Evolutionary conservation across 2,113 vertebrate genomes (phyloP).

Genomic region (Stomatorhinus ivindoensis): DNA sequence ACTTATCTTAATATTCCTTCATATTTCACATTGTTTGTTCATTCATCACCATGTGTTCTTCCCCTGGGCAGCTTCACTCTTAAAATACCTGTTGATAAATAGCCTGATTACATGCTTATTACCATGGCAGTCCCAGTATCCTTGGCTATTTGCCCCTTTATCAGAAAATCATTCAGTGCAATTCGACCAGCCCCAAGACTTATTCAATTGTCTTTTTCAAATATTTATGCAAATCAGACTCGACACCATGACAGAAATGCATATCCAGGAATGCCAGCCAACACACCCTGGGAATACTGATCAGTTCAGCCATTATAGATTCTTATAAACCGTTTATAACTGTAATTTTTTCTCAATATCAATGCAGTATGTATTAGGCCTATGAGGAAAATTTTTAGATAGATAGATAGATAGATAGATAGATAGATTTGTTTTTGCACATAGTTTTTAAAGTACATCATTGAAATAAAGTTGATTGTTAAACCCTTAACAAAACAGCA

Average conservation of each 20-base stretch:
- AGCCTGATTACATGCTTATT: background rate
- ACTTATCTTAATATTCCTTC: background rate
- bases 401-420: no score
- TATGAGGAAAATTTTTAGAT: background rate
- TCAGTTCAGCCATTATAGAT: background rate
- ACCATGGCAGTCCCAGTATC: background rate
- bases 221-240: background rate
- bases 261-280: background rate
- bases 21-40: background rate
- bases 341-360: background rate
- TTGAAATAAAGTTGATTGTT: background rate
- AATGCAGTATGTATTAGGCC: background rate
- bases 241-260: background rate
- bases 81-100: background rate
- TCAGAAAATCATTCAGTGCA: background rate
- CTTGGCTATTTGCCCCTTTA: background rate
- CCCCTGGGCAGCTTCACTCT: background rate
- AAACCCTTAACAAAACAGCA: background rate
- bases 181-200: background rate
- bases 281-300: background rate
- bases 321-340: background rate
- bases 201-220: slow-evolving; percentile 1
- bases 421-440: no score
- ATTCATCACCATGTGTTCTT: background rate
- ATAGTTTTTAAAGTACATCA: no score